Evolutionary conservation across 1,140 invertebrate genomes (phyloP), one percentile per base, ranked within the genome.

Genomic region (Centruroides vittatus): DNA sequence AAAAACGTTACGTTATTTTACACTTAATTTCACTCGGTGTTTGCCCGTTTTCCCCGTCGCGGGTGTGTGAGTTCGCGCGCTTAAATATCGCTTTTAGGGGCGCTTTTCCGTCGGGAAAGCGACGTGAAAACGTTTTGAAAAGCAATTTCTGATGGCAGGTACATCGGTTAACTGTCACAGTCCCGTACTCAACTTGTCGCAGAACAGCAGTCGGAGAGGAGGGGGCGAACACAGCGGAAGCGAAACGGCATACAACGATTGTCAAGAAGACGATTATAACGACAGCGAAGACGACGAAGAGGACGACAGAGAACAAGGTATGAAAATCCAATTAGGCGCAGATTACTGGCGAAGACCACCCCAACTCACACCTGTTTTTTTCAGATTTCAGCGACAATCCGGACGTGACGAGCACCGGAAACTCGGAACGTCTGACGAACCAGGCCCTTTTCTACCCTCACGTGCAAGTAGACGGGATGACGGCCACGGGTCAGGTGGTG

Each of bases 171-270:
- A 86, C 70, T 86, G 86, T 36, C 87, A 89, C 75, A 92, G 88
- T 82, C 89, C 89, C 51, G 88, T 92, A 49, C 74, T 93, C 63
- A 93, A 93, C 74, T 76, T 93, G 23, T 92, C 88, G 5, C 92
- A 93, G 75, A 88, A 85, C 46, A 86, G 86, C 56, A 62, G 56
- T 35, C 54, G 64, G 3, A 56, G 55, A 8, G 58, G 34, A 4
- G 56, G 36, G 8, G 58, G 48, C 5, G 80, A 82, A 63, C 80
- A 81, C 68, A 82, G 76, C 60, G 81, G 77, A 70, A 86, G 79
- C 70, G 83, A 81, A 67, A 60, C 73, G 66, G 82, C 76, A 62
- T 63, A 67, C 62, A 66, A 67, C 60, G 64, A 71, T 51, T 80
- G 82, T 57, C 81, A 84, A 62, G 84, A 68, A 35, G 69, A 86